phyloP scores from a whole-genome alignment of 1,140 invertebrate genomes.

The Helicorthomorpha holstii region DNA sequence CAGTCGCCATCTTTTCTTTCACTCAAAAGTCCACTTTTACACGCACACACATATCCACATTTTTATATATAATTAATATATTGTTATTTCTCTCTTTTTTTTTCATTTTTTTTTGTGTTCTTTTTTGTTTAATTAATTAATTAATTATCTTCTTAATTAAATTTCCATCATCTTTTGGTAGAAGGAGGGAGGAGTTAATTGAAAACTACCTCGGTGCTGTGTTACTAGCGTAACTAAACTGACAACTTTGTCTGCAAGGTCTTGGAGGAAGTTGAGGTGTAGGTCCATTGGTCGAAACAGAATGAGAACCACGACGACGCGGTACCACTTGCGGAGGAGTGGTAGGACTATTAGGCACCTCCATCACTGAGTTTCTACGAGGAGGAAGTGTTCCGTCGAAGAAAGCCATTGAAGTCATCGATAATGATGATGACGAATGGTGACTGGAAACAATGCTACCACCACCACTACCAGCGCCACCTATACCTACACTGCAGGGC shows the following conservation, averaged over 20 bases:
- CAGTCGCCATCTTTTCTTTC: too few relatives aligned
- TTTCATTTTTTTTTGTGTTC: too few relatives aligned
- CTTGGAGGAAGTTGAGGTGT: not conserved
- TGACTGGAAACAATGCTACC: constrained; percentile 12
- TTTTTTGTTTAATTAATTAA: too few relatives aligned
- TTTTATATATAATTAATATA: too few relatives aligned
- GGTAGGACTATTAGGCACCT: constrained; percentile 5
- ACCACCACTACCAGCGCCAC: constrained; percentile 18
- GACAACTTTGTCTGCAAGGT: not conserved
- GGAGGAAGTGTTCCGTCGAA: constrained; percentile 5
- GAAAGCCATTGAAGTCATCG: constrained; percentile 11
- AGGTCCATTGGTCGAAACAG: not conserved
- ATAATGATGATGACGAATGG: constrained; percentile 12
- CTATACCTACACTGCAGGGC: constrained; percentile 14
- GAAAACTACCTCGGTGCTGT: not conserved
- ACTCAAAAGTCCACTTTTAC: too few relatives aligned
- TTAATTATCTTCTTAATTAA: too few relatives aligned
- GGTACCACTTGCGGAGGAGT: constrained; percentile 3
- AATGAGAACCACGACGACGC: constrained; percentile 3
- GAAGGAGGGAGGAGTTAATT: not conserved
- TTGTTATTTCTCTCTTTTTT: too few relatives aligned
- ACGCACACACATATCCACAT: too few relatives aligned
- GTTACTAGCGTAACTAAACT: not conserved
- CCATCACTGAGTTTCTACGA: constrained; percentile 13
- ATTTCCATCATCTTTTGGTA: too few relatives aligned